A percentile compares a stretch with the other conserved stretches of the same genome.
Evolutionary conservation across 2,113 vertebrate genomes (phyloP).

Genomic region (Dasypus novemcinctus): DNA sequence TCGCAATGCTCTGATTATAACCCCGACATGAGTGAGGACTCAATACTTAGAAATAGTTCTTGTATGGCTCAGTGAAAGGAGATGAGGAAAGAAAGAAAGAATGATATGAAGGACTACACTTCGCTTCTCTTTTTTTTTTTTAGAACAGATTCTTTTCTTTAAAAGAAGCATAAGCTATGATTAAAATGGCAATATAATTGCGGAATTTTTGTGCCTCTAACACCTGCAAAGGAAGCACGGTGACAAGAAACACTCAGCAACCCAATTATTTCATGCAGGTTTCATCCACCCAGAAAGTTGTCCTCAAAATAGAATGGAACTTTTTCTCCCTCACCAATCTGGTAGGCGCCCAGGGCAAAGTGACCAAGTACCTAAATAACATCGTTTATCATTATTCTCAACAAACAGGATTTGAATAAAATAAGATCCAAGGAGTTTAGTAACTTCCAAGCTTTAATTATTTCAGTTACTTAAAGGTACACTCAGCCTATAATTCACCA

Average conservation of each 20-base stretch:
- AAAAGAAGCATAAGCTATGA: constrained; percentile 41
- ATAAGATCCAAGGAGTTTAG: not conserved
- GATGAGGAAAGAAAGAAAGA: not conserved
- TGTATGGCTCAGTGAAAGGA: not conserved
- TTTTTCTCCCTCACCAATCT: constrained; percentile 10
- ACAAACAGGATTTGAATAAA: constrained; percentile 39
- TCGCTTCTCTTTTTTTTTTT: constrained; percentile 42
- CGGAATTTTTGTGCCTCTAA: constrained; percentile 25
- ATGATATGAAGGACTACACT: not conserved
- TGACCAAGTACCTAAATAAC: not conserved
- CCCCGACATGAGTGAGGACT: not conserved
- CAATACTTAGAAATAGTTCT: not conserved
- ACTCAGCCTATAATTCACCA: not conserved
- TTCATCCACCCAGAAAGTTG: constrained; percentile 28
- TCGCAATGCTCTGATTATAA: not conserved
- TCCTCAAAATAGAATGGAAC: constrained; percentile 51
- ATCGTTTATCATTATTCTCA: not conserved
- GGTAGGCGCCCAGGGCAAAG: not conserved
- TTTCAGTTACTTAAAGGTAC: not conserved
- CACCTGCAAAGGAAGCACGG: constrained; percentile 45
- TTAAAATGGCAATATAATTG: constrained; percentile 61
- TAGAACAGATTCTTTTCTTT: constrained; percentile 40
- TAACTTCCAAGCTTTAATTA: constrained; percentile 28
- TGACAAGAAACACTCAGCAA: constrained; percentile 65
- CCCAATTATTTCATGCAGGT: constrained; percentile 70